Conservation (phyloP, 2,797 vertebrate genomes). For the Crypturellus tataupa region DNA sequence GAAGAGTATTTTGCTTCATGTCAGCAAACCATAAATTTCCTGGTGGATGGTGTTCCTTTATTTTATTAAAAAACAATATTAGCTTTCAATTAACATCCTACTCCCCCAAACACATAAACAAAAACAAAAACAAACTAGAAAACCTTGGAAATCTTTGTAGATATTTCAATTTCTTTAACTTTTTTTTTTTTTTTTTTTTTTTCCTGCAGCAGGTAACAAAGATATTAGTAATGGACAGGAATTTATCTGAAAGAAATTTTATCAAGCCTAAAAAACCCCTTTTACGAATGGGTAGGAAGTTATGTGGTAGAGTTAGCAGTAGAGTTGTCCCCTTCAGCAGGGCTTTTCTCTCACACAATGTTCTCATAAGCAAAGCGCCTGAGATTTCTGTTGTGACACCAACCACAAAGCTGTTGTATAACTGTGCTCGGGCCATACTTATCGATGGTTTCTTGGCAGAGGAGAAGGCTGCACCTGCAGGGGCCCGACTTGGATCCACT, state of each 20-base stretch:
- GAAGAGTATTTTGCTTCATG: background rate
- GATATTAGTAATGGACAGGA: background rate
- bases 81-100: background rate
- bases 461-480: background rate
- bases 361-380: conserved; percentile 15
- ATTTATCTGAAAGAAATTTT: background rate
- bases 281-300: background rate
- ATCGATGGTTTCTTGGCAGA: background rate
- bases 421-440: background rate
- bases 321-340: background rate
- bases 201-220: background rate
- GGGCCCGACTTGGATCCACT: background rate
- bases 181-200: background rate
- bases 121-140: background rate
- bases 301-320: background rate
- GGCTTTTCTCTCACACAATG: background rate
- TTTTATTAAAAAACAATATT: background rate
- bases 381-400: background rate
- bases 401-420: background rate
- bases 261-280: background rate
- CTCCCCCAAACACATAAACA: background rate
- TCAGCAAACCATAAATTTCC: background rate
- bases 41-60: background rate
- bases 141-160: background rate
- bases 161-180: background rate